These are phyloP conservation scores for Drosophila quadrilineata DNA, from an alignment of 1,140 invertebrate species.

Conservation along the genomic window DNA sequence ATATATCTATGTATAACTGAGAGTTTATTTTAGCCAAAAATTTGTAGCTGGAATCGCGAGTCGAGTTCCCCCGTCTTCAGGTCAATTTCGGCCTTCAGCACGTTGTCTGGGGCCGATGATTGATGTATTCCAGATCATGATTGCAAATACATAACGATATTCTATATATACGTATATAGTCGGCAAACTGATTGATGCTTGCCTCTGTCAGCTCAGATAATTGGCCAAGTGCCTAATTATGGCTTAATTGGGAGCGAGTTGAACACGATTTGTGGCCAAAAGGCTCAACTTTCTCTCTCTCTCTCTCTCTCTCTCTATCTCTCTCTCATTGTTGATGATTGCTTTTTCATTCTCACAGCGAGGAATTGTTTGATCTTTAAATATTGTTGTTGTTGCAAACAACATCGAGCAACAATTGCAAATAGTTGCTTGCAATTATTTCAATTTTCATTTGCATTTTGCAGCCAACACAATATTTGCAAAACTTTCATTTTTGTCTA, in stretches of 20 bases:
- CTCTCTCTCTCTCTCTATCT: background rate
- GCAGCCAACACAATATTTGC: slow-evolving; percentile 37
- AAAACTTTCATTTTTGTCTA: too few species aligned
- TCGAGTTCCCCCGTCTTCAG: background rate
- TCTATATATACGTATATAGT: too few species aligned
- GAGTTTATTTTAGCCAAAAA: slow-evolving; percentile 34
- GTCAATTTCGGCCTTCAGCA: background rate
- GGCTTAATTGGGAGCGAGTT: too few species aligned
- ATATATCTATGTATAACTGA: too few species aligned
- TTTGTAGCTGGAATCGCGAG: background rate
- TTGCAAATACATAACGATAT: too few species aligned
- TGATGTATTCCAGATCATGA: too few species aligned
- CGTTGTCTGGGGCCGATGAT: too few species aligned
- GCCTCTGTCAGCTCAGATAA: too few species aligned
- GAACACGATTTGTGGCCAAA: too few species aligned
- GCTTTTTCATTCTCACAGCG: background rate
- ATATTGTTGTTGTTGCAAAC: background rate
- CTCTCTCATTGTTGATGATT: background rate
- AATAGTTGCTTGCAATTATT: slow-evolving; percentile 45
- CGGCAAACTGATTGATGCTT: too few species aligned
- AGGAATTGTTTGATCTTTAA: background rate
- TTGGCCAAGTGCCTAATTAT: too few species aligned
- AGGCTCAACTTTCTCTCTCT: background rate
- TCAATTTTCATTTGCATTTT: slow-evolving; percentile 48
- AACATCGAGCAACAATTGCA: too few species aligned